Evolutionary conservation across 2,888 invertebrate genomes (phyloP).

Genomic region (Lamproptera curius): DNA sequence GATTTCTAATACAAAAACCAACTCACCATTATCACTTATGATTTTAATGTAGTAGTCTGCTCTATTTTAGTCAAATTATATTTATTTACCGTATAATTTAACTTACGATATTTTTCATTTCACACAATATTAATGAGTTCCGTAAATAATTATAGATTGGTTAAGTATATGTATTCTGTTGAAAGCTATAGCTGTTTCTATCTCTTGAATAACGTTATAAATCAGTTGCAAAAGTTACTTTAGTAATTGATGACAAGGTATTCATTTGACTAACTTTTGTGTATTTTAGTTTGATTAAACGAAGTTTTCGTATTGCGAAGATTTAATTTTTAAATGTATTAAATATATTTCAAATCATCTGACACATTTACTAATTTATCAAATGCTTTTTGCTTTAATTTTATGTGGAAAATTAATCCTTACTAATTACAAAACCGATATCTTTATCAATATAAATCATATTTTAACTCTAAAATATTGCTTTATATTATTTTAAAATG

Average conservation of each 20-base stretch:
- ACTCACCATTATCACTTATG: too few relatives aligned
- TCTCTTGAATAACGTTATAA: neutral
- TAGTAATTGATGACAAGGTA: neutral
- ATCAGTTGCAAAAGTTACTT: neutral
- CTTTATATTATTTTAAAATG: neutral
- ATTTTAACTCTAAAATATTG: neutral
- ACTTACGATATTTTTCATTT: too few relatives aligned
- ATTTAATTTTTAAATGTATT: neutral
- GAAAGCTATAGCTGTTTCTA: too few relatives aligned
- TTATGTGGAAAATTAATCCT: neutral
- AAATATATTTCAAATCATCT: neutral
- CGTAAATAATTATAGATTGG: too few relatives aligned
- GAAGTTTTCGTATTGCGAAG: neutral
- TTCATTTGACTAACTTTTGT: neutral
- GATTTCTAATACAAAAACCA: too few relatives aligned
- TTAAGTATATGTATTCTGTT: too few relatives aligned
- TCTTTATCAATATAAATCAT: neutral
- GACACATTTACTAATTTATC: too few relatives aligned
- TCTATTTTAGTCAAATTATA: too few relatives aligned
- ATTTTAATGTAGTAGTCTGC: too few relatives aligned
- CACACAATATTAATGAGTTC: too few relatives aligned
- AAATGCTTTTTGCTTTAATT: too few relatives aligned
- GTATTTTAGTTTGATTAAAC: neutral
- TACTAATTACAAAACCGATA: neutral
- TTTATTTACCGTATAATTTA: too few relatives aligned